Conservation (phyloP, 2,888 invertebrate species). For the Aelia acuminata region DNA sequence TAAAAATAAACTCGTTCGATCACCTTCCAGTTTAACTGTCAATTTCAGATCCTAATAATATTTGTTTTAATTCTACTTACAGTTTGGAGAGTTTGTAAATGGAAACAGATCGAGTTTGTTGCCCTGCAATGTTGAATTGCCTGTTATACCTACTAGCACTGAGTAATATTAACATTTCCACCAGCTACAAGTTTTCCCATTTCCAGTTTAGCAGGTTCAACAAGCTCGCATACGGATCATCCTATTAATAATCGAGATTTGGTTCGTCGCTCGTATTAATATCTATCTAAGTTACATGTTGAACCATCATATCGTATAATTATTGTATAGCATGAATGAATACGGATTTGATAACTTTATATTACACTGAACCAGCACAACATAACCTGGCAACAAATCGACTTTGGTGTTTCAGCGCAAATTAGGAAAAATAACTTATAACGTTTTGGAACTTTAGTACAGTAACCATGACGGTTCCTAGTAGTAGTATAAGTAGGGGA, state of each 20-base stretch:
- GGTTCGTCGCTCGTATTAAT: neutral
- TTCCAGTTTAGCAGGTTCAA: conserved; percentile 6
- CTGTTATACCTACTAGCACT: neutral
- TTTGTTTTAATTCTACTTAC: neutral
- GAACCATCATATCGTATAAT: neutral
- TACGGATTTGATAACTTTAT: neutral
- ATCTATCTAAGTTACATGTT: neutral
- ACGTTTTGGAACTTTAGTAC: too few species aligned
- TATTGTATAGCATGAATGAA: neutral
- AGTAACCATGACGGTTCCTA: too few species aligned
- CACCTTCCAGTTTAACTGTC: neutral
- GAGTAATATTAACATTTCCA: neutral
- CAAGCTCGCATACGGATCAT: neutral
- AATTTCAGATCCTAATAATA: neutral
- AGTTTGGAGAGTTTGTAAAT: neutral
- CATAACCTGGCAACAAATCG: neutral
- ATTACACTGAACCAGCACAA: neutral
- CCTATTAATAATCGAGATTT: neutral
- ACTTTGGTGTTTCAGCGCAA: neutral
- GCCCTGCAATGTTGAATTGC: neutral
- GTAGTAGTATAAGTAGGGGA: too few species aligned
- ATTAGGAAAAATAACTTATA: too few species aligned
- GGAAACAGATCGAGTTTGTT: neutral
- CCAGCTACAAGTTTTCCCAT: neutral
- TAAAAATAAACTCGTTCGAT: neutral